phyloP scores from a whole-genome alignment of 2,113 vertebrate species.

The Ctenomys sociabilis region DNA sequence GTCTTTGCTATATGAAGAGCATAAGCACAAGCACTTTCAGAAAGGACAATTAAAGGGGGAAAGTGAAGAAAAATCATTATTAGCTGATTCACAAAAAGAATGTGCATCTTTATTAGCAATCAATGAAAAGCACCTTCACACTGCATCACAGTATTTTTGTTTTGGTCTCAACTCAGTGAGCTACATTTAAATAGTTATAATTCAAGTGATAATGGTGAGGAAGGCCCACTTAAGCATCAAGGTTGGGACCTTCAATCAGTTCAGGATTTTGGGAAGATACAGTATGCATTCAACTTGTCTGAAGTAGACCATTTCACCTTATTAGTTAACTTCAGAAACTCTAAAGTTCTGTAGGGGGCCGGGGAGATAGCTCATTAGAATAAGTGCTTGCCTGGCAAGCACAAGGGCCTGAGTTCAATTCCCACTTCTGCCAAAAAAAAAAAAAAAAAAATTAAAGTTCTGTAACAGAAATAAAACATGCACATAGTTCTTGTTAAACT shows the following conservation, averaged over 20 bases:
- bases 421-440: no score
- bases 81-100: neutral
- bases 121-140: neutral
- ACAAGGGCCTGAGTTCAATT: no score
- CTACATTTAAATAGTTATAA: neutral
- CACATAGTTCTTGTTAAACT: neutral
- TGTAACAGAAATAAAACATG: neutral
- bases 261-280: neutral
- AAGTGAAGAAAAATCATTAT: slow-evolving; percentile 14
- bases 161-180: neutral
- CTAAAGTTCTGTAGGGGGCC: slow-evolving; percentile 1
- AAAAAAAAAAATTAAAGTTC: no score
- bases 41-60: neutral
- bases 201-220: neutral
- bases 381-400: no score
- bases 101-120: neutral
- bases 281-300: neutral
- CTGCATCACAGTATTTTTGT: neutral
- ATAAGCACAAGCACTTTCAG: neutral
- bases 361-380: no score
- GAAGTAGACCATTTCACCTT: neutral
- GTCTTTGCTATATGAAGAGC: neutral
- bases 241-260: neutral
- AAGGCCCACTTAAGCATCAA: neutral
- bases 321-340: slow-evolving; percentile 55